These are phyloP conservation scores for Alligator mississippiensis DNA, from an alignment of 2,113 vertebrate species.

Conservation along the genomic window DNA sequence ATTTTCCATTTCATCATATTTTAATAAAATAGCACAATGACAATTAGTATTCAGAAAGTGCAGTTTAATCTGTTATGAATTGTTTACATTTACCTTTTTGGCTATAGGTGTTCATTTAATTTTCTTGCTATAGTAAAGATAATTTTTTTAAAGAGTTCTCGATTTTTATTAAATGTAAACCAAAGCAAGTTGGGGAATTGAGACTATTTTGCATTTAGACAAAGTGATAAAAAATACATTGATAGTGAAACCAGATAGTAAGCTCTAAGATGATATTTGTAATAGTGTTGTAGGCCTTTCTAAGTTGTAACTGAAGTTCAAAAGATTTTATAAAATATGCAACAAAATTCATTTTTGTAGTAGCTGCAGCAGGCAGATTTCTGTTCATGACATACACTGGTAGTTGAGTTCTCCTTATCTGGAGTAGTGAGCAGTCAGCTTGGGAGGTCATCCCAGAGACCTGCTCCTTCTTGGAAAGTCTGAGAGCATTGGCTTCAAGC, in stretches of 20 bases:
- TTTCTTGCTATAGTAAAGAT: background rate
- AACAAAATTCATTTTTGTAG: too few relatives aligned
- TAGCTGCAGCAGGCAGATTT: background rate
- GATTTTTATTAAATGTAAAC: background rate
- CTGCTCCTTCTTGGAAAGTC: background rate
- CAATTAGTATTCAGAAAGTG: too few relatives aligned
- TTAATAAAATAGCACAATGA: too few relatives aligned
- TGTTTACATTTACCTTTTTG: background rate
- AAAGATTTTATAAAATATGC: too few relatives aligned
- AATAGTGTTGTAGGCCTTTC: background rate
- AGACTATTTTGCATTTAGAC: background rate
- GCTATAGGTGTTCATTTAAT: background rate
- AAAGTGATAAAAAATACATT: background rate
- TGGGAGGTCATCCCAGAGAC: background rate
- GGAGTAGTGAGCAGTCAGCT: background rate
- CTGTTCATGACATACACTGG: background rate
- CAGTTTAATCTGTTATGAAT: background rate
- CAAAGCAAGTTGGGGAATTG: background rate
- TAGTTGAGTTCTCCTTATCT: background rate
- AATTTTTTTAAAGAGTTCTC: background rate
- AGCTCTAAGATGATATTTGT: background rate
- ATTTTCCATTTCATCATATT: fast-evolving
- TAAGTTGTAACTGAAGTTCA: background rate
- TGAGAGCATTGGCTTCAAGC: background rate
- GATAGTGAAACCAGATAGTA: background rate